Evolutionary conservation across 1,140 invertebrate species (phyloP), one percentile per base, ranked within the genome.

Genomic region (Drosophila tani): DNA sequence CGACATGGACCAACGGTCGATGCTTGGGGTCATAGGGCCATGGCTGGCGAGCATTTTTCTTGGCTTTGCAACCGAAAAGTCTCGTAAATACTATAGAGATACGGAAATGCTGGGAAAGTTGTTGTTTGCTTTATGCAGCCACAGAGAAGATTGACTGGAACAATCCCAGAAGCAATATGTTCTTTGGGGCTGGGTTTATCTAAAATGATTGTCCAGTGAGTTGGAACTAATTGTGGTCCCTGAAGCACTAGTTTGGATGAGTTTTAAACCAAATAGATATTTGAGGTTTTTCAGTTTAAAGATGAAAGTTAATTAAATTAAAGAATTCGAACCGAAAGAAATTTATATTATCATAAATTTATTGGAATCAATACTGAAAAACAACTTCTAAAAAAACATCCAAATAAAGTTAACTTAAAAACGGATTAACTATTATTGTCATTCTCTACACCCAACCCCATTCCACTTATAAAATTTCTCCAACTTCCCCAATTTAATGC

Each of bases 1-100:
- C 71, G 80, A 79, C 81, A 79, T 80, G 79, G 76, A 64, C 79
- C 79, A 80, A 75, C 68, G 77, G 68, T 67, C 65, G 60, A 60
- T 45, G 64, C 75, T 38, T 51, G 46, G 47, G 49, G 47, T 66
- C 70, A 66, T 55, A 35, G 47, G 71, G 68, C 55, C 69, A 53
- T 46, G 73, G 51, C 58, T 68, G 53, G 58, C 53, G 46, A 70
- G 38, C 66, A 76, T 84, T 76, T 75, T 76, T 76, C 70, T 41
- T 46, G 70, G 38, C 45, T 9, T 67, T 82, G 79, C 64, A 58
- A 69, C 80, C 74, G 68, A 59, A 71, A 73, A 51, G 38, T 60
- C 38, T 73, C 53, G 69, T 60, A 73, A 73, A 73, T 45, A 73
- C 27, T 29, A 38, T 19, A 29, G 17, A 59, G 69, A 60, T 73